A percentile compares a stretch with the other conserved stretches of the same genome.
Conservation (phyloP, 1,140 invertebrate genomes). For the Dufourea novaeangliae region DNA sequence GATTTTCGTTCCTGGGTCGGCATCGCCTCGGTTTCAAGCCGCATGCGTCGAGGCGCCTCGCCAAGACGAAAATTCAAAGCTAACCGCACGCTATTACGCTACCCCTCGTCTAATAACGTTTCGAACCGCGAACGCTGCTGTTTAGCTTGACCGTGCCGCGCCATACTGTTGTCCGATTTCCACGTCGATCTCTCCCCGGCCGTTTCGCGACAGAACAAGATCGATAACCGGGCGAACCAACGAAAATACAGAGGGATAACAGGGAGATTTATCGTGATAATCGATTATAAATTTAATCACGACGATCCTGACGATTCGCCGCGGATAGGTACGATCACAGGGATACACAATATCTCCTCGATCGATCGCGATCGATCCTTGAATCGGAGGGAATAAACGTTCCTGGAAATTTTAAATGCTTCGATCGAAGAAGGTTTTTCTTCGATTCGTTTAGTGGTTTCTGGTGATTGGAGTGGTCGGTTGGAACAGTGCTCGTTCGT, state of each 20-base stretch:
- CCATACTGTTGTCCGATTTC: slow-evolving; percentile 72
- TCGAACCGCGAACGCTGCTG: slow-evolving; percentile 78
- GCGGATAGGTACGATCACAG: slow-evolving; percentile 26
- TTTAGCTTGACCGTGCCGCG: slow-evolving; percentile 79
- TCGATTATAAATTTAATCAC: not conserved
- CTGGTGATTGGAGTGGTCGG: too few species aligned
- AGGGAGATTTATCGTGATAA: not conserved
- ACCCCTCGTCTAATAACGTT: slow-evolving; percentile 76
- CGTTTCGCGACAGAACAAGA: not conserved
- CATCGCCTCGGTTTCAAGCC: slow-evolving; percentile 50
- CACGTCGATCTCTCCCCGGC: slow-evolving; percentile 1
- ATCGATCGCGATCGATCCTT: not conserved
- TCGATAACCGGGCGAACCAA: not conserved
- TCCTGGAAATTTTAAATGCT: not conserved
- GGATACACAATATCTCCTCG: not conserved
- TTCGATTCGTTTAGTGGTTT: not conserved
- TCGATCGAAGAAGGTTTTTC: too few species aligned
- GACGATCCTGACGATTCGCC: not conserved
- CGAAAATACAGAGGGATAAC: slow-evolving; percentile 21
- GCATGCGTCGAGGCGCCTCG: slow-evolving; percentile 78
- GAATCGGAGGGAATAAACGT: not conserved
- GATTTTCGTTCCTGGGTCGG: slow-evolving; percentile 63
- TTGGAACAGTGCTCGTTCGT: too few species aligned
- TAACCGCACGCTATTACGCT: slow-evolving; percentile 64
- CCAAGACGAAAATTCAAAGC: slow-evolving; percentile 71